Evolutionary conservation across 2,797 vertebrate species (phyloP).

Genomic region (Ambastaia sidthimunki): DNA sequence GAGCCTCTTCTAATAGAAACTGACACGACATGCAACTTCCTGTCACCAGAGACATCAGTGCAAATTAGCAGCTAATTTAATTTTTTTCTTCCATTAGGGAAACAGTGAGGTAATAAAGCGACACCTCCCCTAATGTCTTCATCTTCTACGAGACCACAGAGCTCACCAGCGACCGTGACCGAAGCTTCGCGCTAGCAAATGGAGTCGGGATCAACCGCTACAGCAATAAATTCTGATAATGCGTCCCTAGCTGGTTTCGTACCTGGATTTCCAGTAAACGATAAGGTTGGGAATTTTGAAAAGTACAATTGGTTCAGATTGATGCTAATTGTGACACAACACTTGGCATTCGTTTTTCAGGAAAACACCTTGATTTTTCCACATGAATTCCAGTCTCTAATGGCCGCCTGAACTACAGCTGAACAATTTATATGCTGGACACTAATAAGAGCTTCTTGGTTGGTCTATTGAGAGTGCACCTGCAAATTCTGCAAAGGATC

Average conservation of each 20-base stretch:
- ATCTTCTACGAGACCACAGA: slow-evolving; percentile 71
- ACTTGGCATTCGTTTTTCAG: not conserved
- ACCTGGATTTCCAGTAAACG: not conserved
- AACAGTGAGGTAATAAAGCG: slow-evolving; percentile 84
- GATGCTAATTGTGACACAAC: slow-evolving; percentile 7
- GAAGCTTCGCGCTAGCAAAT: slow-evolving; percentile 11
- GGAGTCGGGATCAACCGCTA: slow-evolving; percentile 25
- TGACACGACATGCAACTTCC: slow-evolving; percentile 78
- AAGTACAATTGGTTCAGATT: not conserved
- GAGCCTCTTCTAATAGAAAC: slow-evolving; percentile 74
- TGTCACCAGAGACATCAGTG: slow-evolving; percentile 80
- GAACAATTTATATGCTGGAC: slow-evolving; percentile 7
- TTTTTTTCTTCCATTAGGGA: slow-evolving; percentile 83
- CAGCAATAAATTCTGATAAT: slow-evolving; percentile 18
- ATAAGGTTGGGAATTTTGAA: not conserved
- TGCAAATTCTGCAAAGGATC: slow-evolving; percentile 51
- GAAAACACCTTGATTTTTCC: not conserved
- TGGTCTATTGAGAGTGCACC: slow-evolving; percentile 46
- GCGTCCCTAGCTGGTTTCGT: not conserved
- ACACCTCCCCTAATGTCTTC: slow-evolving; percentile 87
- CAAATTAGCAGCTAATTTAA: slow-evolving; percentile 91
- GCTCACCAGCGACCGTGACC: slow-evolving; percentile 23
- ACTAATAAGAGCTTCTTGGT: slow-evolving; percentile 55
- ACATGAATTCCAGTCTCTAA: slow-evolving; percentile 21
- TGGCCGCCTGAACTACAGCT: not conserved